These are phyloP conservation scores for Trichosurus vulpecula DNA, from an alignment of 2,797 vertebrate species.

Conservation along the genomic window DNA sequence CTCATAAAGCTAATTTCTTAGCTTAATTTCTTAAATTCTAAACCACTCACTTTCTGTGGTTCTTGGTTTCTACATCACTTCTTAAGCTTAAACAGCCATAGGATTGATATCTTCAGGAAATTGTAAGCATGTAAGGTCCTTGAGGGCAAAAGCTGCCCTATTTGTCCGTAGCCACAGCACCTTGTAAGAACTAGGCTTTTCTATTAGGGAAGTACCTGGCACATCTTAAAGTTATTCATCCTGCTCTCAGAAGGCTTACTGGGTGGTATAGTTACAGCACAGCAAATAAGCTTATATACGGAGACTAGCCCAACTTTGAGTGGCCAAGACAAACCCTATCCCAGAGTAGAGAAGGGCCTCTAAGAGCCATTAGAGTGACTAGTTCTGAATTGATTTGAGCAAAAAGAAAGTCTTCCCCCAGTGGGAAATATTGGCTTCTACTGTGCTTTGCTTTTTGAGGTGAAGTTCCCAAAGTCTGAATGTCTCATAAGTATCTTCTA, in stretches of 20 bases:
- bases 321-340: slow-evolving; percentile 9
- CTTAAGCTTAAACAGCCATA: neutral
- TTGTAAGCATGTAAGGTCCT: neutral
- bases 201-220: neutral
- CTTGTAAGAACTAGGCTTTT: neutral
- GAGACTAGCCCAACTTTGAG: neutral
- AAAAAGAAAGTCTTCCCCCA: slow-evolving; percentile 28
- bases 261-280: neutral
- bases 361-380: slow-evolving; percentile 48
- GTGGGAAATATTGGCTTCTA: slow-evolving; percentile 14
- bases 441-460: neutral
- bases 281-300: neutral
- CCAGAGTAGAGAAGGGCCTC: neutral
- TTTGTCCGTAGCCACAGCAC: neutral
- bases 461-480: neutral
- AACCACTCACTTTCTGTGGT: neutral
- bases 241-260: neutral
- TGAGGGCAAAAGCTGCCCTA: neutral
- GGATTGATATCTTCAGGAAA: neutral
- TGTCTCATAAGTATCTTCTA: neutral
- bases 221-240: neutral
- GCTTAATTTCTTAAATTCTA: neutral
- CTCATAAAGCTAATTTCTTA: neutral
- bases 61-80: neutral
- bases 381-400: slow-evolving; percentile 42